phyloP scores from a whole-genome alignment of 2,888 invertebrate species.

The Eristalinus aeneus region DNA sequence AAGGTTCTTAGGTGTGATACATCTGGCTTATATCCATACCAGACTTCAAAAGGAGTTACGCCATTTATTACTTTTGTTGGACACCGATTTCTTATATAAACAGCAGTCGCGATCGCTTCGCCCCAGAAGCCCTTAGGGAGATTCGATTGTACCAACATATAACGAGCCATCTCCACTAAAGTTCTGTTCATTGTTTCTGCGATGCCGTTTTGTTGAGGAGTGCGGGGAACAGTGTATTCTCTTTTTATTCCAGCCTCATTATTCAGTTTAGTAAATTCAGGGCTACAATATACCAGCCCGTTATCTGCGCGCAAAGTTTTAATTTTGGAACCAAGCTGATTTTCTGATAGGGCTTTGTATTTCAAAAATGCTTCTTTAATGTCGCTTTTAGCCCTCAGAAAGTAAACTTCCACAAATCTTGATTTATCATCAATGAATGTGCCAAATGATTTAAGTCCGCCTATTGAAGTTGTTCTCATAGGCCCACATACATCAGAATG shows the following conservation, averaged over 20 bases:
- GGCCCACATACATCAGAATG: neutral
- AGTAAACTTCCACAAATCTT: neutral
- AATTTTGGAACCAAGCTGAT: neutral
- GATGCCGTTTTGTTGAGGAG: slow-evolving; percentile 71
- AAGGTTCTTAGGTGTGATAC: slow-evolving; percentile 42
- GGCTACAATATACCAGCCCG: slow-evolving; percentile 55
- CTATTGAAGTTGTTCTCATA: neutral
- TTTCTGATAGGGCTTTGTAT: neutral
- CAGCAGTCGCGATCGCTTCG: slow-evolving; percentile 43
- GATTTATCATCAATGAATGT: slow-evolving; percentile 9
- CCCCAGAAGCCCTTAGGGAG: slow-evolving; percentile 71
- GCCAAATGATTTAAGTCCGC: neutral
- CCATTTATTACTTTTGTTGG: slow-evolving; percentile 18
- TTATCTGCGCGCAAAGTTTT: slow-evolving; percentile 41
- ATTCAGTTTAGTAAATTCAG: slow-evolving; percentile 42
- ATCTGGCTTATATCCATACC: slow-evolving; percentile 34
- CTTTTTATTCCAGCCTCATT: slow-evolving; percentile 54
- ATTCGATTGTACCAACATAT: no score
- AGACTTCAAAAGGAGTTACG: slow-evolving; percentile 65
- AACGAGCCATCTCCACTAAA: no score
- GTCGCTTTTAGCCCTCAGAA: slow-evolving; percentile 7
- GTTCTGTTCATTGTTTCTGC: no score
- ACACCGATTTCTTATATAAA: slow-evolving; percentile 43
- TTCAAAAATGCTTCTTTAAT: slow-evolving; percentile 1
- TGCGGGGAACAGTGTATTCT: slow-evolving; percentile 58